Evolutionary conservation across 2,888 invertebrate genomes (phyloP).

Genomic region (Nomada goodeniana): DNA sequence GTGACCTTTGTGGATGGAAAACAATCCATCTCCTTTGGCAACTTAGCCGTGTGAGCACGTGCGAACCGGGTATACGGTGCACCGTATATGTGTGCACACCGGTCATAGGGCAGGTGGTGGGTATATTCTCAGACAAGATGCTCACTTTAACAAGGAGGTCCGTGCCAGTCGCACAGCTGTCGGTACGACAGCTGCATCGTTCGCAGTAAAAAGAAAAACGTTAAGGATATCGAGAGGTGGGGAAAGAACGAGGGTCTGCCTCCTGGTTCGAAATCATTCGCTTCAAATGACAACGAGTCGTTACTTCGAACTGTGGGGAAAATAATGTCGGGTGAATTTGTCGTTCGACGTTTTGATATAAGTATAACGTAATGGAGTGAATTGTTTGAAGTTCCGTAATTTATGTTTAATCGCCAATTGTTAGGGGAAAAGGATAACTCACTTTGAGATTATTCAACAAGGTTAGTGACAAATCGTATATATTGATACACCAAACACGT

Average conservation of each 20-base stretch:
- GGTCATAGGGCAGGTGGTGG: slow-evolving; percentile 71
- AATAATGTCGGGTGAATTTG: too few relatives aligned
- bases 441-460: not conserved
- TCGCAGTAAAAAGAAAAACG: slow-evolving; percentile 54
- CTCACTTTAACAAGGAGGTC: slow-evolving; percentile 76
- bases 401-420: not conserved
- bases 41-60: slow-evolving; percentile 52
- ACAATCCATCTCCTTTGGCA: slow-evolving; percentile 55
- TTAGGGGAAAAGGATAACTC: not conserved
- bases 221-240: slow-evolving; percentile 36
- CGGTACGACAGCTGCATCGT: slow-evolving; percentile 78
- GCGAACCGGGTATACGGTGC: slow-evolving; percentile 12
- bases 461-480: not conserved
- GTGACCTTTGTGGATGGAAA: slow-evolving; percentile 53
- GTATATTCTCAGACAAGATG: slow-evolving; percentile 71
- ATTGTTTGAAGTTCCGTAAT: not conserved
- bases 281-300: slow-evolving; percentile 9
- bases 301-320: slow-evolving; percentile 13
- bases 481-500: not conserved
- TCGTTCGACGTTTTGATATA: not conserved
- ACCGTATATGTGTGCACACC: slow-evolving; percentile 25
- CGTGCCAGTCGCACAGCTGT: slow-evolving; percentile 76
- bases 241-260: not conserved
- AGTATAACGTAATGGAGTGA: not conserved
- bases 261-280: slow-evolving; percentile 24